phyloP scores from a whole-genome alignment of 2,888 invertebrate genomes.

The Microctonus hyperodae region DNA sequence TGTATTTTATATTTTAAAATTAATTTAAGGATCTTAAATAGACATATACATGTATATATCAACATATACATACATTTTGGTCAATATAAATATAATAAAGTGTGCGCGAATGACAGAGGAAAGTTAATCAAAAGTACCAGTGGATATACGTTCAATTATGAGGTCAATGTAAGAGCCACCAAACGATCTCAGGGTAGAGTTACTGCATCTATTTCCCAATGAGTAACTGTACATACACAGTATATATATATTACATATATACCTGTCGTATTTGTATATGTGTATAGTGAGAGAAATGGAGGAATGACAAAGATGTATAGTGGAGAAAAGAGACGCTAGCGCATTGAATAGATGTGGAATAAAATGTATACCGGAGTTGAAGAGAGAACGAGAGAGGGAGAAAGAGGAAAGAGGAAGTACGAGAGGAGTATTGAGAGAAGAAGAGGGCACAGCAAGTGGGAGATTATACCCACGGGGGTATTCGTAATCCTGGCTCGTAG shows the following conservation, averaged over 20 bases:
- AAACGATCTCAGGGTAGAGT: slow-evolving; percentile 29
- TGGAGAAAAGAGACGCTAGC: slow-evolving; percentile 22
- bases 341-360: slow-evolving; percentile 19
- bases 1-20: too few relatives aligned
- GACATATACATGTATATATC: too few relatives aligned
- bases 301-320: slow-evolving; percentile 18
- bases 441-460: slow-evolving; percentile 17
- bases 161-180: slow-evolving; percentile 33
- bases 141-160: slow-evolving; percentile 46
- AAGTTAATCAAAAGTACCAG: slow-evolving; percentile 44
- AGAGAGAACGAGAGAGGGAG: slow-evolving; percentile 21
- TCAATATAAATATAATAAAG: not conserved
- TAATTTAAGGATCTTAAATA: too few relatives aligned
- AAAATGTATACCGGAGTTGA: slow-evolving; percentile 27
- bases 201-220: slow-evolving; percentile 4
- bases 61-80: not conserved
- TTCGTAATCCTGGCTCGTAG: slow-evolving; percentile 50
- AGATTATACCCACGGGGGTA: slow-evolving; percentile 33
- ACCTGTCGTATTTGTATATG: not conserved
- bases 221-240: not conserved
- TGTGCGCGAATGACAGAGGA: not conserved
- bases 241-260: not conserved
- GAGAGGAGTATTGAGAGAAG: too few relatives aligned
- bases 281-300: slow-evolving; percentile 11
- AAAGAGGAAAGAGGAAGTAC: too few relatives aligned